These are phyloP conservation scores for Meleagris gallopavo DNA, from an alignment of 2,113 vertebrate species.

Conservation along the genomic window DNA sequence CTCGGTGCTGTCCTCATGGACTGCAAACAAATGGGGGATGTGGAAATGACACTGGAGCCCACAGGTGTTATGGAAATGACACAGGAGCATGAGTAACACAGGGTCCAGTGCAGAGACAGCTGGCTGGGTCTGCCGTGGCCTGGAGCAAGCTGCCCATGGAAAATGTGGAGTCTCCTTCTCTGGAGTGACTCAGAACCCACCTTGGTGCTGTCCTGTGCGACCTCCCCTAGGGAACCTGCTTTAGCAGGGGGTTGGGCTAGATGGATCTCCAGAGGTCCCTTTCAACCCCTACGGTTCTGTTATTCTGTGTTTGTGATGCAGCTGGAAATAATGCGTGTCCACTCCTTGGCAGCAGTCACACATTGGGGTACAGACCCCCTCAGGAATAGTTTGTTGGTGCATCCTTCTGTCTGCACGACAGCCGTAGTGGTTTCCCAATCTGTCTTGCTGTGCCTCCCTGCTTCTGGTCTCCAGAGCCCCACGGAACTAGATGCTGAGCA, in stretches of 20 bases:
- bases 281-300: too few species aligned
- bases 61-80: background rate
- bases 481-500: background rate
- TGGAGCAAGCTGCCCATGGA: too few species aligned
- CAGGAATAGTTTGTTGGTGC: background rate
- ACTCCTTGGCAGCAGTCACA: background rate
- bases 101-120: background rate
- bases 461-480: background rate
- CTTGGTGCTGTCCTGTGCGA: too few species aligned
- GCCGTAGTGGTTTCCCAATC: background rate
- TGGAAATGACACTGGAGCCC: rapidly evolving
- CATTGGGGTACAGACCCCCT: background rate
- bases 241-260: too few species aligned
- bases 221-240: too few species aligned
- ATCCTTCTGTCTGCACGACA: background rate
- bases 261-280: too few species aligned
- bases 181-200: too few species aligned
- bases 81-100: rapidly evolving
- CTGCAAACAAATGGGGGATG: too few species aligned
- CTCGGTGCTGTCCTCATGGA: background rate
- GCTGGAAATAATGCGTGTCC: rapidly evolving
- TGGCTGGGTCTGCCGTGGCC: background rate
- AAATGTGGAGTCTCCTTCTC: too few species aligned
- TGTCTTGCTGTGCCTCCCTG: rapidly evolving
- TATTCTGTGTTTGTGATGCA: background rate